Percentiles rank a stretch among this genome's conserved stretches.
These are phyloP conservation scores for Phaetusa simplex DNA, from an alignment of 2,113 vertebrate species.

Conservation along the genomic window DNA sequence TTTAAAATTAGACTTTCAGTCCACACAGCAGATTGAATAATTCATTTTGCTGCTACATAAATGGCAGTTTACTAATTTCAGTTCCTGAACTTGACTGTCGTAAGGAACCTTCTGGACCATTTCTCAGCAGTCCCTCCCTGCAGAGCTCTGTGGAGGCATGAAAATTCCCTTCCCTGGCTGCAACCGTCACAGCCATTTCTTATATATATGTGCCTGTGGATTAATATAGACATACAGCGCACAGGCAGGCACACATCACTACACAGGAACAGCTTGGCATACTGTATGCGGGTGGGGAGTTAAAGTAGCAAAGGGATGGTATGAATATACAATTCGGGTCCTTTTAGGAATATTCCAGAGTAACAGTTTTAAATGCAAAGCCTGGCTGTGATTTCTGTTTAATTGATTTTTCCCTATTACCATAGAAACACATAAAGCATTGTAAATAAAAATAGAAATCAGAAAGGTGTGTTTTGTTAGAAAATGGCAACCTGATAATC, in stretches of 20 bases:
- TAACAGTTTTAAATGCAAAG: neutral
- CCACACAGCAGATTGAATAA: constrained; percentile 27
- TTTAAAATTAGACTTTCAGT: constrained; percentile 41
- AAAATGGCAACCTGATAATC: neutral
- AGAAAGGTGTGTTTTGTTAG: neutral
- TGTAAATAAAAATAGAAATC: neutral
- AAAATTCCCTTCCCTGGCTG: neutral
- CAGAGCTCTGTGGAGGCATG: neutral
- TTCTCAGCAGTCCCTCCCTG: neutral
- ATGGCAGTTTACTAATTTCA: constrained; percentile 45
- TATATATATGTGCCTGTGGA: neutral
- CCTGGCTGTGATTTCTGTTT: neutral
- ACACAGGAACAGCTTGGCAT: constrained; percentile 35
- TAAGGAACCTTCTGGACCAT: constrained; percentile 22
- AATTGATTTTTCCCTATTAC: neutral
- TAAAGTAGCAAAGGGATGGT: constrained; percentile 30
- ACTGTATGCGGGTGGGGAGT: constrained; percentile 22
- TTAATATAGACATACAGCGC: constrained; percentile 16
- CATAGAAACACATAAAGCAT: neutral
- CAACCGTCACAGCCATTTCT: neutral
- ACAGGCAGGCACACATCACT: constrained; percentile 22
- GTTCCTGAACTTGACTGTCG: neutral
- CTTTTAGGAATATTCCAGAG: neutral
- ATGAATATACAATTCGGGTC: constrained; percentile 11
- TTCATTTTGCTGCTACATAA: constrained; percentile 36